These are phyloP conservation scores for Trematomus loennbergii DNA, from an alignment of 2,113 vertebrate genomes.

Conservation along the genomic window DNA sequence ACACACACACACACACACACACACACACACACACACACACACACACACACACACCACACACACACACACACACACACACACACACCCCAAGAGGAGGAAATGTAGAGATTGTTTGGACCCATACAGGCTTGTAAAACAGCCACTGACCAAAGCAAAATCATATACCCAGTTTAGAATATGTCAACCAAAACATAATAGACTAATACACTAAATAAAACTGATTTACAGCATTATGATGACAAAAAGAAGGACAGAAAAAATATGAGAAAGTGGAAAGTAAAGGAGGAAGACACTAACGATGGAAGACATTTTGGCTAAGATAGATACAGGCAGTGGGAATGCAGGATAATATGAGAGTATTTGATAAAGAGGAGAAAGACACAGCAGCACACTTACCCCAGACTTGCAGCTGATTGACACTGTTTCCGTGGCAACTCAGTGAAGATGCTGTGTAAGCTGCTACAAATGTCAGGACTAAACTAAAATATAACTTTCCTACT, in stretches of 20 bases:
- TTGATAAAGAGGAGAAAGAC: background rate
- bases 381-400: conserved; percentile 72
- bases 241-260: background rate
- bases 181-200: background rate
- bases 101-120: background rate
- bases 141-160: conserved; percentile 6
- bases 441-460: conserved; percentile 65
- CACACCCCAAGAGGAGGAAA: background rate
- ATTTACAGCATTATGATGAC: background rate
- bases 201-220: background rate
- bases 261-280: background rate
- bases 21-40: no score
- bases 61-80: no score
- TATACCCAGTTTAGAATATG: background rate
- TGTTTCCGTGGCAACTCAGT: conserved; percentile 76
- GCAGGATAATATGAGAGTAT: background rate
- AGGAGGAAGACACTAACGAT: background rate
- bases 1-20: no score
- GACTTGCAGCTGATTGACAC: conserved; percentile 52
- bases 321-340: background rate
- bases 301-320: background rate
- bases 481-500: conserved; percentile 20
- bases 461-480: conserved; percentile 41
- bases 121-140: conserved; percentile 3
- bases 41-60: no score